Conservation (phyloP, 2,888 invertebrate species). For the Drosophila recens region DNA sequence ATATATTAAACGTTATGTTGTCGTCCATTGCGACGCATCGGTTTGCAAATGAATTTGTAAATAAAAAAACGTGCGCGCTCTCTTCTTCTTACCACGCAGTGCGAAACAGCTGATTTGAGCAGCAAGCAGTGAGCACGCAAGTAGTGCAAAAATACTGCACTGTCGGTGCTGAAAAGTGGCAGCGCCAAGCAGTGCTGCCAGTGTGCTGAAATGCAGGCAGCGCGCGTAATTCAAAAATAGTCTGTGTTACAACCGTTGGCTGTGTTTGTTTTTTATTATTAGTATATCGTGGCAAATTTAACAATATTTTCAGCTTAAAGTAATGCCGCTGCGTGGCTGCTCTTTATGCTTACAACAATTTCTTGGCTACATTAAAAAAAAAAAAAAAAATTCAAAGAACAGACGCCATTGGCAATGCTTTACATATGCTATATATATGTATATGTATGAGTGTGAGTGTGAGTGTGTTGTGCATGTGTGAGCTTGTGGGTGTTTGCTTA, state of each 20-base stretch:
- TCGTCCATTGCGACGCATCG: conserved; percentile 53
- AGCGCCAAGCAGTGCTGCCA: conserved; percentile 6
- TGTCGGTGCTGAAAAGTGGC: conserved; percentile 5
- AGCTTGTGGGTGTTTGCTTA: conserved; percentile 23
- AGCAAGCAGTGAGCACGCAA: conserved; percentile 8
- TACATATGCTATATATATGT: conserved; percentile 13
- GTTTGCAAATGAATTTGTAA: conserved; percentile 33
- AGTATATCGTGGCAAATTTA: conserved; percentile 55
- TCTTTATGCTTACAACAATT: conserved; percentile 49
- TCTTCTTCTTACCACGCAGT: conserved; percentile 33
- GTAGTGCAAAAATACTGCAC: conserved; percentile 2
- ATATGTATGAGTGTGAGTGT: conserved; percentile 13
- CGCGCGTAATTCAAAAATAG: conserved; percentile 30
- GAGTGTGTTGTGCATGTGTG: conserved; percentile 5
- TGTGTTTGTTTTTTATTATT: conserved; percentile 30
- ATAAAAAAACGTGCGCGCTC: conserved; percentile 70
- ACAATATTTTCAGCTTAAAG: conserved; percentile 55
- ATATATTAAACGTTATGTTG: conserved; percentile 76
- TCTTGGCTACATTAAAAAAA: conserved; percentile 38
- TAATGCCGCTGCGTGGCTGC: conserved; percentile 40
- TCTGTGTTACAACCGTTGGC: background rate
- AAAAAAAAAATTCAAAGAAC: conserved; percentile 37
- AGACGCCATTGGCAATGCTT: conserved; percentile 10
- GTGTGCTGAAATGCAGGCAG: no score
- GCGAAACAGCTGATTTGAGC: conserved; percentile 33